Evolutionary conservation across 2,888 invertebrate species (phyloP).

Genomic region (Drosophila paracracens): DNA sequence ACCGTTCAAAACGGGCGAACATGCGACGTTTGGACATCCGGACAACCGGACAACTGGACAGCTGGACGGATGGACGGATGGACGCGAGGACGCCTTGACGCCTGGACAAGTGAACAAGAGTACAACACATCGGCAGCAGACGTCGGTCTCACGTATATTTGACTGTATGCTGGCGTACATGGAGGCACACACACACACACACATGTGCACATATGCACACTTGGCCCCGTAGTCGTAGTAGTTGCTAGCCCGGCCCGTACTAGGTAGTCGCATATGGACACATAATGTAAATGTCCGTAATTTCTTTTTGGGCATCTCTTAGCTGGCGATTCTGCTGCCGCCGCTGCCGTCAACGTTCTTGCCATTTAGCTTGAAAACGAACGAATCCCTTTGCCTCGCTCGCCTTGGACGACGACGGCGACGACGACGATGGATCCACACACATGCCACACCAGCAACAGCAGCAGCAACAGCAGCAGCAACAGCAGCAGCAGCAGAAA

Average conservation of each 20-base stretch:
- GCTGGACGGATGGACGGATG: conserved; percentile 4
- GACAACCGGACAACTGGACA: conserved; percentile 11
- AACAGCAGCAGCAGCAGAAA: neutral
- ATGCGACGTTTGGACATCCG: conserved; percentile 47
- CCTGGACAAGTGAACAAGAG: conserved; percentile 61
- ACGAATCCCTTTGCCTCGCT: conserved; percentile 60
- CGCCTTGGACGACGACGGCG: conserved; percentile 54
- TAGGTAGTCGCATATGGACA: conserved; percentile 74
- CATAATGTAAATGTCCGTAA: conserved; percentile 82
- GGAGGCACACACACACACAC: conserved; percentile 50
- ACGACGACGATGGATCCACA: conserved; percentile 62
- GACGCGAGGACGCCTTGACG: conserved; percentile 14
- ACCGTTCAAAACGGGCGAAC: conserved; percentile 38
- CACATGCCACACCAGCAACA: conserved; percentile 39
- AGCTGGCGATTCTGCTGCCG: conserved; percentile 70
- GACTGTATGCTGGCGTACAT: conserved; percentile 46
- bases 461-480: neutral
- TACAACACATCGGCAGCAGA: conserved; percentile 77
- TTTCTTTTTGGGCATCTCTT: conserved; percentile 83
- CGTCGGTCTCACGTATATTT: conserved; percentile 67
- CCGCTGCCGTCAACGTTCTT: conserved; percentile 79
- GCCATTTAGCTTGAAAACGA: conserved; percentile 80
- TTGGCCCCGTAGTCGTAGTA: conserved; percentile 34
- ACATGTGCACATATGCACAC: conserved; percentile 42
- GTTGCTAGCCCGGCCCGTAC: conserved; percentile 35